phyloP scores from a whole-genome alignment of 2,113 vertebrate genomes.

The Saiga tatarica region DNA sequence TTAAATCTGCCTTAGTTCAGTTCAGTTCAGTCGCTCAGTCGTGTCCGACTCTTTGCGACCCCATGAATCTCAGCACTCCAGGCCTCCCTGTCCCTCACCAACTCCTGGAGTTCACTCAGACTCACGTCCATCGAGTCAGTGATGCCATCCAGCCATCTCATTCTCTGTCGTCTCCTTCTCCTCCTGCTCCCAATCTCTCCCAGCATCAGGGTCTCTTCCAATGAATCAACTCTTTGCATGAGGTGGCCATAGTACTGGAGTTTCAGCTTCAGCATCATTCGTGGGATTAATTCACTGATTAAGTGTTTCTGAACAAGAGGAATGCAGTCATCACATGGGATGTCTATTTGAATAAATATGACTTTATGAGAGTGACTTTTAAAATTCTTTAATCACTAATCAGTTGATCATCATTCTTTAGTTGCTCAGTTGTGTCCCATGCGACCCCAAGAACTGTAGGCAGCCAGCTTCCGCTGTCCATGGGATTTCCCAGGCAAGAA shows the following conservation, averaged over 20 bases:
- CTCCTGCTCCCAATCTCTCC: too few relatives aligned
- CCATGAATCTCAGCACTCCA: too few relatives aligned
- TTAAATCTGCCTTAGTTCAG: neutral
- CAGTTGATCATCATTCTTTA: neutral
- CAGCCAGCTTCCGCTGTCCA: neutral
- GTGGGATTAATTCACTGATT: neutral
- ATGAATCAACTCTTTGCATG: too few relatives aligned
- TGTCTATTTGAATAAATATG: neutral
- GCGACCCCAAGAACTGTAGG: neutral
- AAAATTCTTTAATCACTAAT: neutral
- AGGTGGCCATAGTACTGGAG: too few relatives aligned
- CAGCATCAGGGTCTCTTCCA: too few relatives aligned
- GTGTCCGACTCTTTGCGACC: accelerated
- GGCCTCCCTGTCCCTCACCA: too few relatives aligned
- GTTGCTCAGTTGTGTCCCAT: neutral
- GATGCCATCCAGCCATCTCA: too few relatives aligned
- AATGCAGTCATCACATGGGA: neutral
- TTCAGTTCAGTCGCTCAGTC: too few relatives aligned
- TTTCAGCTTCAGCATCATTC: too few relatives aligned
- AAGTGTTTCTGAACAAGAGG: neutral
- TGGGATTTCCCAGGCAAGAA: neutral
- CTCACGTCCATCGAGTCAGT: accelerated
- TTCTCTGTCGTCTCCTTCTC: too few relatives aligned
- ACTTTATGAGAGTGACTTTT: neutral
- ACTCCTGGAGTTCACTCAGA: too few relatives aligned